Conservation (phyloP, 2,797 vertebrate species). For the Enteromius argenteus region DNA sequence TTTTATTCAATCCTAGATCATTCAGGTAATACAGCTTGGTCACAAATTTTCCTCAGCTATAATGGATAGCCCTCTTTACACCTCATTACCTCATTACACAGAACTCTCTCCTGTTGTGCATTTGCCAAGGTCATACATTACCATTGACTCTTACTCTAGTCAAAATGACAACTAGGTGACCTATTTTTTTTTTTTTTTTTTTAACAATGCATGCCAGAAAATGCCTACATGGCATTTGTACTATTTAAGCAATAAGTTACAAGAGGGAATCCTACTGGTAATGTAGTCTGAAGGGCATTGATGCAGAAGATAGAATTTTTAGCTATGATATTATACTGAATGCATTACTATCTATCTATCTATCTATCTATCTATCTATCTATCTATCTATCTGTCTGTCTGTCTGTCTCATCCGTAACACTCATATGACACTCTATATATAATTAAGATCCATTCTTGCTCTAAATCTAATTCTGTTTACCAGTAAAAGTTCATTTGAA, state of each 20-base stretch:
- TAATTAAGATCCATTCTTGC: conserved; percentile 58
- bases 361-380: conserved; percentile 13
- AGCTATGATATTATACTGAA: neutral
- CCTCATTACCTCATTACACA: neutral
- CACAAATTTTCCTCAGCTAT: neutral
- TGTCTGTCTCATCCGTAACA: conserved; percentile 65
- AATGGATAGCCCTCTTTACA: neutral
- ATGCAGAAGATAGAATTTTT: neutral
- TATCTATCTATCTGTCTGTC: conserved; percentile 47
- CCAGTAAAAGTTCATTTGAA: conserved; percentile 51
- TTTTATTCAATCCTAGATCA: too few relatives aligned
- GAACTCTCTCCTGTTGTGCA: neutral
- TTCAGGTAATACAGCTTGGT: too few relatives aligned
- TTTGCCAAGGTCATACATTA: neutral
- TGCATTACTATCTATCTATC: too few relatives aligned
- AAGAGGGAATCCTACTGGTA: neutral
- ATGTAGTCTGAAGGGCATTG: neutral
- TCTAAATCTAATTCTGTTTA: neutral
- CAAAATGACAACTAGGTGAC: neutral
- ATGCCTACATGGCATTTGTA: neutral
- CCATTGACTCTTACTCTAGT: neutral
- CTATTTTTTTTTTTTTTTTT: neutral
- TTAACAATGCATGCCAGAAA: neutral
- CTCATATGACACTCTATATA: conserved; percentile 53
- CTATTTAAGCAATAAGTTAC: neutral